Conservation (phyloP, 2,888 invertebrate species). For the Caenorhabditis plicata region DNA sequence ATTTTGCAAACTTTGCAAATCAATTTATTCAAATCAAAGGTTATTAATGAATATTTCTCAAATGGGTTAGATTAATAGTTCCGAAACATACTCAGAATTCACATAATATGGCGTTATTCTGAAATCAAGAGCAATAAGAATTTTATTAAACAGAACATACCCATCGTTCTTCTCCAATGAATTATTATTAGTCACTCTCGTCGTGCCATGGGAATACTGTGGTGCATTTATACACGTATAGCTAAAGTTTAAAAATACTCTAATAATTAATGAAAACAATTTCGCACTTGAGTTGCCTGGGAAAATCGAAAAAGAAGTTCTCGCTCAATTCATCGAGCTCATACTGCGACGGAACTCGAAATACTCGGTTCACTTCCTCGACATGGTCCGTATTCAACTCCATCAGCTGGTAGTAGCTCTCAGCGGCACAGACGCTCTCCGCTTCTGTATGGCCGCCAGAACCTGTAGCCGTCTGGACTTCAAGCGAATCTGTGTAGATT, state of each 20-base stretch:
- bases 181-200: too few species aligned
- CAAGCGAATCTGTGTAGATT: background rate
- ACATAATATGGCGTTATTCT: constrained; percentile 27
- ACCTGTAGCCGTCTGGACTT: background rate
- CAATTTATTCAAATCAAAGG: background rate
- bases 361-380: constrained; percentile 22
- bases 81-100: constrained; percentile 33
- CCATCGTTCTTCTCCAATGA: too few species aligned
- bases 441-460: background rate
- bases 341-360: constrained; percentile 40
- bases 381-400: constrained; percentile 34
- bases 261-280: background rate
- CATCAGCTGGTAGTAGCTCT: constrained; percentile 30
- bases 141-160: too few species aligned
- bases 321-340: constrained; percentile 40
- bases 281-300: constrained; percentile 18
- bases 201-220: too few species aligned
- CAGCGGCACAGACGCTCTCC: background rate
- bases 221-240: too few species aligned
- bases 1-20: too few species aligned
- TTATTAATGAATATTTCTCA: too few species aligned
- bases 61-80: constrained; percentile 27
- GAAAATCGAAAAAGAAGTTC: constrained; percentile 39
- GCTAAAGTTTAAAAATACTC: background rate
- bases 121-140: too few species aligned